Percentiles rank a stretch among this genome's conserved stretches.
These are phyloP conservation scores for Orchesella flavescens DNA, from an alignment of 2,888 invertebrate species.

Conservation along the genomic window DNA sequence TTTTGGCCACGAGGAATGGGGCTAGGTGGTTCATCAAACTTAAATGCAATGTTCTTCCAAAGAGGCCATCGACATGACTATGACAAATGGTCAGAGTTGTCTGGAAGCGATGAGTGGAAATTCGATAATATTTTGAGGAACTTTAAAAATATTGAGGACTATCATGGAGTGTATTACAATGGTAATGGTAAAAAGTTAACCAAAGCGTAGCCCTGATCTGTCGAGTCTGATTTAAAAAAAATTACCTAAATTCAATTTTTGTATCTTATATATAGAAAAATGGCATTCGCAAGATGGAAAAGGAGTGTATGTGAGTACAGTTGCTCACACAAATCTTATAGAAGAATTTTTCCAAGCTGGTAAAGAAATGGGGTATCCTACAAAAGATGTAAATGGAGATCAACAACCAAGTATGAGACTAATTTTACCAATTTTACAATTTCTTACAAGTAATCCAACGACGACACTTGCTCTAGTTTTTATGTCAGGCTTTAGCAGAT, in stretches of 20 bases:
- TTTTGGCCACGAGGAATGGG: conserved; percentile 82
- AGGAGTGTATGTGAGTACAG: conserved; percentile 41
- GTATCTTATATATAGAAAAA: conserved; percentile 12
- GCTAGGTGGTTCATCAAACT: conserved; percentile 82
- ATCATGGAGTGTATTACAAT: conserved; percentile 61
- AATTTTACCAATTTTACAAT: conserved; percentile 5
- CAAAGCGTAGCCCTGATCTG: too few species aligned
- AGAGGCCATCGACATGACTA: conserved; percentile 65
- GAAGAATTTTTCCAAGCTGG: conserved; percentile 56
- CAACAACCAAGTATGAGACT: conserved; percentile 50
- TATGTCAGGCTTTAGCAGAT: conserved; percentile 22
- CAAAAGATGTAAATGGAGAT: conserved; percentile 49
- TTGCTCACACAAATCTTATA: not conserved
- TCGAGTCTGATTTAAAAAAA: not conserved
- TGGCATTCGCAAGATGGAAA: conserved; percentile 41
- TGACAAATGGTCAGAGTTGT: conserved; percentile 64
- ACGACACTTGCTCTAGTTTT: too few species aligned
- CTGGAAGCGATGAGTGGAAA: conserved; percentile 60
- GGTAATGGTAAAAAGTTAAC: conserved; percentile 25
- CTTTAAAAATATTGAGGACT: conserved; percentile 67
- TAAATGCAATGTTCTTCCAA: conserved; percentile 73
- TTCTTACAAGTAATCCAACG: too few species aligned
- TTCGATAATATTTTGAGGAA: conserved; percentile 64
- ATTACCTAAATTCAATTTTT: not conserved
- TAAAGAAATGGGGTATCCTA: conserved; percentile 52